Evolutionary conservation across 2,888 invertebrate species (phyloP), one percentile per base, ranked within the genome.

Genomic region (Scaptomyza reducta): DNA sequence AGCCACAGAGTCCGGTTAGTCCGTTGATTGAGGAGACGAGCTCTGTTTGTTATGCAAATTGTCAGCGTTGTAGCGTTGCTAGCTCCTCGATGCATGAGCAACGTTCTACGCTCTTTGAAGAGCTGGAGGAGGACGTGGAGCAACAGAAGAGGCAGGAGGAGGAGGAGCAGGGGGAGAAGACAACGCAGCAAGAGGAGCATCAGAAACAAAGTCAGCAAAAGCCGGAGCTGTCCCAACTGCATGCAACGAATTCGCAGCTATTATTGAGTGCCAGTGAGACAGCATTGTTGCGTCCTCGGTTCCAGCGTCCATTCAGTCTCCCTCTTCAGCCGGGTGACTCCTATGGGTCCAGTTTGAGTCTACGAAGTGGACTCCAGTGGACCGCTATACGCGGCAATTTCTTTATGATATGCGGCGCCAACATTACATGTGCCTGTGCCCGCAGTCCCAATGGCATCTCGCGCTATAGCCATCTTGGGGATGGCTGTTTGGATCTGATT

Each of bases 401-500:
- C 90, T 94, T 95, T 79, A 96, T 96, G 93, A 94, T 97, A 14
- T 96, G 95, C 80, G 94, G 95, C 50, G 95, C 96, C 22, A 95
- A 96, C 85, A 94, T 96, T 47, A 95, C 95, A 41, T 96, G 96
- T 89, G 94, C 95, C 27, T 96, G 96, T 89, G 93, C 93, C 16
- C 93, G 95, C 70, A 94, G 95, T 82, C 96, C 96, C 1, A 94
- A 94, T 86, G 97, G 97, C 46, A 94, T 96, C 79, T 95, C 96
- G 45, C 96, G 96, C 1, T 94, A 94, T 81, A 95, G 95, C 89
- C 96, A 97, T 90, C 92, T 96, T 40, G 96, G 96, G 0, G 96
- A 97, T 90, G 97, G 97, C 29, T 95, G 94, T 89, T 93, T 96
- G 64, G 96, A 97, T 91, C 92, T 97, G 73, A 94, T 96, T 70